Conservation (phyloP, 2,888 invertebrate species). For the Tenthredo livida region DNA sequence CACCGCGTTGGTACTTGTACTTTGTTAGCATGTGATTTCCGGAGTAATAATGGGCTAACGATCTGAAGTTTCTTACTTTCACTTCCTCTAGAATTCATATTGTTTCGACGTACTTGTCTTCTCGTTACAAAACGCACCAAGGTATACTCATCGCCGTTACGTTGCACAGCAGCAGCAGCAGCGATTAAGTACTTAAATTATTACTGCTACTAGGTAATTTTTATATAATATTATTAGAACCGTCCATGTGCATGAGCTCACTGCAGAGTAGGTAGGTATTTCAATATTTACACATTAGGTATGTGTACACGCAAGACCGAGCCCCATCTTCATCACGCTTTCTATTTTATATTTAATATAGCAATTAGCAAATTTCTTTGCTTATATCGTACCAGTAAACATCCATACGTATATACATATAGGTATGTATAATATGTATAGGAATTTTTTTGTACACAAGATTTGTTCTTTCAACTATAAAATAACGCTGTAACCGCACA, state of each 20-base stretch:
- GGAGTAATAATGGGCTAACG: slow-evolving; percentile 16
- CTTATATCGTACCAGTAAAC: background rate
- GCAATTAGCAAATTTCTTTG: slow-evolving; percentile 17
- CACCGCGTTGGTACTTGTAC: background rate
- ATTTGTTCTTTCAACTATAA: background rate
- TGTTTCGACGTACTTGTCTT: slow-evolving; percentile 26
- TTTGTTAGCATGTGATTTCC: slow-evolving; percentile 25
- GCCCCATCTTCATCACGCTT: background rate
- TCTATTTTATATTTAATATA: slow-evolving; percentile 26
- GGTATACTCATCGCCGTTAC: slow-evolving; percentile 11
- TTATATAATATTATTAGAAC: slow-evolving; percentile 17
- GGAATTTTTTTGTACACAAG: background rate
- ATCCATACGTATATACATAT: background rate
- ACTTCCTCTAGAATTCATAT: slow-evolving; percentile 44
- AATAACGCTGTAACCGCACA: background rate
- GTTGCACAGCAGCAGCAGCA: background rate
- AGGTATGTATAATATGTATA: background rate
- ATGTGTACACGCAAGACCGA: slow-evolving; percentile 11
- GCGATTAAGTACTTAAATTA: slow-evolving; percentile 10
- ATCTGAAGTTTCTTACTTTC: slow-evolving; percentile 47
- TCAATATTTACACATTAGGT: slow-evolving; percentile 10
- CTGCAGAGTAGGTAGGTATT: background rate
- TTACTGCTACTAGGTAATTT: slow-evolving; percentile 16
- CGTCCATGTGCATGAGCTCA: background rate
- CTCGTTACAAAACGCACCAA: slow-evolving; percentile 33